Base-by-base conservation (phyloP, 2,797 vertebrate species). In the Micropoecilia bifurca region DNA sequence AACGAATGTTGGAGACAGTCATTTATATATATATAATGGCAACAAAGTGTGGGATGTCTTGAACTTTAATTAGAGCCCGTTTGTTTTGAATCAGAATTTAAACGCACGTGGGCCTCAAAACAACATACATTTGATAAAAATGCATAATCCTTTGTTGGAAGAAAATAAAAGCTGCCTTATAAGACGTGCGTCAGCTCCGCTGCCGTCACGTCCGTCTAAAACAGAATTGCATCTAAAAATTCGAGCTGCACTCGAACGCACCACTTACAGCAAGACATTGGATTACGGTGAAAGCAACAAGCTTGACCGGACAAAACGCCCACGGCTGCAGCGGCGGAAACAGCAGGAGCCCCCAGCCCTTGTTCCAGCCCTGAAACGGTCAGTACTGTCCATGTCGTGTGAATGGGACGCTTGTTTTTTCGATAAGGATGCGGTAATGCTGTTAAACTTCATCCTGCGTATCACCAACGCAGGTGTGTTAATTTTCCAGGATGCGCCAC, bases 221-320 rank as follows among this genome's bases (percentile, higher is more conserved):
- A 6, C 1, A 41, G 5, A 39, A 48, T 3, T 41, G 22, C 10
- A 3, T 8, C 48, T 1, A 0, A 74, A 89, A 82, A 75, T 72
- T 76, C 89, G 85, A 91, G 91, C 39, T 53, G 73, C 8, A 76
- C 86, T 0, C 12, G 16, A 94, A 94, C 1, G 93, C 91, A 88
- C 18, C 93, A 80, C 47, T 33, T 28, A 1, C 33, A 73, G 79
- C 77, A 33, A 12, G 48, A 48, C 85, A 20, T 6, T 76, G 36
- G 87, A 87, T 86, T 77, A 71, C 36, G 33, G 81, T 73, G 85
- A 76, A 50, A 82, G 90, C 91, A 93, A 90, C 91, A 90, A 90
- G 90, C 90, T 83, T 2, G 86, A 50, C 78, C 36, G 86, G 87
- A 88, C 83, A 39, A 57, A 46, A 76, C 77, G 78, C 73, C 48